Evolutionary conservation across 2,113 vertebrate genomes (phyloP), one percentile per base, ranked within the genome.

Genomic region (Hydropotes inermis): DNA sequence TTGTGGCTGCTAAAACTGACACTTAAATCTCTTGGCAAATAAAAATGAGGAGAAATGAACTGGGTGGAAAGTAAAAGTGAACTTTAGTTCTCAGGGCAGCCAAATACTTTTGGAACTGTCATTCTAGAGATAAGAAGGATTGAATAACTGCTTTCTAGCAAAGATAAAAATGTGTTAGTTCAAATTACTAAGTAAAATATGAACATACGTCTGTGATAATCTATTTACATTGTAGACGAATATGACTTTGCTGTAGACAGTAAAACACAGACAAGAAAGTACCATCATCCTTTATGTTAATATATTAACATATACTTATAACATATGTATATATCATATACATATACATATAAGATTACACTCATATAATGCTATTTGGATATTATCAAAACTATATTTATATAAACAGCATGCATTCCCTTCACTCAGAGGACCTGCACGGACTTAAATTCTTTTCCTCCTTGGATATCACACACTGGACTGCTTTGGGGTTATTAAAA

Each of bases 131-230:
- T 45, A 4, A 97, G 33, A 25, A 81, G n/a, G 45, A 95, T 0
- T 96, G 61, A 27, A 88, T 50, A 23, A 67, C 47, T 91, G 52
- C 55, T 90, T 57, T 96, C 21, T 10, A 55, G 89, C 57, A 98
- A 94, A 97, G 94, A 3, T 33, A 97, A 97, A 98, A 98, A 91
- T 70, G 45, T 96, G 74, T 47, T 54, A 95, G 28, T 94, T 97
- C 47, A 91, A 97, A 97, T 94, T 93, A 92, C 86, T 94, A 94
- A 98, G 85, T 94, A 97, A 98, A 86, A 98, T 83, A 61, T n/a
- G 25, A 98, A 98, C 57, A 96, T 8, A 90, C 7, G 33, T 87
- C 87, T 9, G 55, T 78, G 81, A 50, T 50, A 39, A 96, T 87
- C 97, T 89, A 95, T 86, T 98, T 93, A 93, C 83, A 7, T 55